Evolutionary conservation across 2,797 vertebrate species (phyloP).

Genomic region (Oophaga sylvatica): DNA sequence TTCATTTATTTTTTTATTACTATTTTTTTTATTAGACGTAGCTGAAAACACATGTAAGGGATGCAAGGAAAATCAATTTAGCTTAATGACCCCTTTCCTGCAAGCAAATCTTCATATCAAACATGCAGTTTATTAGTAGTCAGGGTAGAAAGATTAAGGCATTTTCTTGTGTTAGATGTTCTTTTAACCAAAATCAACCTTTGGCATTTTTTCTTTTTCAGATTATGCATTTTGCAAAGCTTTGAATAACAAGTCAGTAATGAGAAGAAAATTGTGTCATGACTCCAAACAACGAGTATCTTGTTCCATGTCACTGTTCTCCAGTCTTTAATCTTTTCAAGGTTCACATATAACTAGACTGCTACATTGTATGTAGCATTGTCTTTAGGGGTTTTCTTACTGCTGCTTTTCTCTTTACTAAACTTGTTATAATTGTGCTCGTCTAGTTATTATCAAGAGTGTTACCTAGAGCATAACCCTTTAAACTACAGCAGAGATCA

Average conservation of each 20-base stretch:
- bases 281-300: no score
- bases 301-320: background rate
- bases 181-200: background rate
- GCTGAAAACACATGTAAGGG: background rate
- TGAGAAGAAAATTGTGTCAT: background rate
- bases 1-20: background rate
- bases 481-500: constrained; percentile 20
- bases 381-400: constrained; percentile 2
- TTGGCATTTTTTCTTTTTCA: background rate
- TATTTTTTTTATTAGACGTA: constrained; percentile 9
- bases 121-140: background rate
- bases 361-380: background rate
- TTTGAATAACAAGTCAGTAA: background rate
- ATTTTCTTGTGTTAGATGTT: constrained; percentile 26
- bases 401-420: background rate
- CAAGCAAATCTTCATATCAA: constrained; percentile 7
- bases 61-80: background rate
- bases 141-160: background rate
- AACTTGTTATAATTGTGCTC: background rate
- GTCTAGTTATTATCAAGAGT: constrained; percentile 26
- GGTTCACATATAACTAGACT: background rate
- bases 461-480: background rate
- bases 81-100: constrained; percentile 5
- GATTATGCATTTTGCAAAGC: background rate
- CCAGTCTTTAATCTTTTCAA: background rate